These are phyloP conservation scores for Pomacea maculata DNA, from an alignment of 1,140 invertebrate species.

Conservation along the genomic window DNA sequence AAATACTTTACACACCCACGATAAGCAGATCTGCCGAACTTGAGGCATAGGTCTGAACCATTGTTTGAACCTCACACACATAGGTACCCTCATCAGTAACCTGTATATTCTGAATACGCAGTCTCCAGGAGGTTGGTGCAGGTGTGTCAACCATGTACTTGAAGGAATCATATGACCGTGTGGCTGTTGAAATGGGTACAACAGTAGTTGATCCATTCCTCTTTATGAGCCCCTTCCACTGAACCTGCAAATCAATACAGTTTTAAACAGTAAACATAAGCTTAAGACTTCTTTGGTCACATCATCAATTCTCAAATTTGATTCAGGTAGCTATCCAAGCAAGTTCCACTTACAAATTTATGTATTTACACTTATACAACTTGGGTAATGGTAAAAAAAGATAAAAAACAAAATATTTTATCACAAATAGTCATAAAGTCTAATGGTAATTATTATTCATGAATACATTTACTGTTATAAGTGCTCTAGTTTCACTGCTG, in stretches of 20 bases:
- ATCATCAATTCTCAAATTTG: too few species aligned
- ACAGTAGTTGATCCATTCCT: not conserved
- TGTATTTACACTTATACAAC: too few species aligned
- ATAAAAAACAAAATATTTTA: too few species aligned
- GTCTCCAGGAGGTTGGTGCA: constrained; percentile 44
- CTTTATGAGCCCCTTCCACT: constrained; percentile 34
- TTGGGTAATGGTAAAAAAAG: too few species aligned
- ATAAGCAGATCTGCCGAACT: constrained; percentile 32
- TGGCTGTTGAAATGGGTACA: constrained; percentile 36
- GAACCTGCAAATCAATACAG: constrained; percentile 29
- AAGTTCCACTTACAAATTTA: too few species aligned
- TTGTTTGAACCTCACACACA: constrained; percentile 42
- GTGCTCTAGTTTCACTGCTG: too few species aligned
- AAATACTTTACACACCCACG: constrained; percentile 35
- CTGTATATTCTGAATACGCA: constrained; percentile 50
- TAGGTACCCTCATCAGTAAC: constrained; percentile 46
- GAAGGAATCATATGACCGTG: constrained; percentile 44
- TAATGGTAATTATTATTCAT: too few species aligned
- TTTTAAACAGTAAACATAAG: too few species aligned
- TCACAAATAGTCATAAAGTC: too few species aligned
- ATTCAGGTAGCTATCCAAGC: too few species aligned
- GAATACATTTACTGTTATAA: too few species aligned
- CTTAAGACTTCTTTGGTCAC: too few species aligned
- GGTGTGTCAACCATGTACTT: constrained; percentile 46
- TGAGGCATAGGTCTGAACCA: constrained; percentile 35